Evolutionary conservation across 2,888 invertebrate species (phyloP).

Genomic region (Drosophila emarginata): DNA sequence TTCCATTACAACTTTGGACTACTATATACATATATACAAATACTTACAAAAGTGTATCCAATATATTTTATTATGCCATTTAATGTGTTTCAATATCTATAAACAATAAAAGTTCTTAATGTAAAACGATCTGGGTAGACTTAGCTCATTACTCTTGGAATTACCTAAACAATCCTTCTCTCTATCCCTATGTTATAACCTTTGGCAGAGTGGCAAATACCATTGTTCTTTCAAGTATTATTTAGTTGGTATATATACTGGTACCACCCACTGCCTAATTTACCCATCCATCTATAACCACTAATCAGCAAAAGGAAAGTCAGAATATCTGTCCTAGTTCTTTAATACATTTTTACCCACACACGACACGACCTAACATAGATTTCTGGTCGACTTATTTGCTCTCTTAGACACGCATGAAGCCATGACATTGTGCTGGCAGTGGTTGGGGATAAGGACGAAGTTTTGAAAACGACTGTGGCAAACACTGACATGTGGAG

Average conservation of each 20-base stretch:
- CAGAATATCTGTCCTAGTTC: conserved; percentile 19
- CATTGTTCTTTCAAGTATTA: too few species aligned
- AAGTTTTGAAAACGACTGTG: neutral
- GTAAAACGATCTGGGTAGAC: neutral
- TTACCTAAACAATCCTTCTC: too few species aligned
- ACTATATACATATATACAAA: conserved; percentile 33
- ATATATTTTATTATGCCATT: conserved; percentile 7
- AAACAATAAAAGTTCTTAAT: conserved; percentile 21
- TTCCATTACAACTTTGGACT: conserved; percentile 54
- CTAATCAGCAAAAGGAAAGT: conserved; percentile 38
- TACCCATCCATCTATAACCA: conserved; percentile 20
- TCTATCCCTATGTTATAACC: too few species aligned
- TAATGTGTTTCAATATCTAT: conserved; percentile 1
- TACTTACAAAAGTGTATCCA: conserved; percentile 34
- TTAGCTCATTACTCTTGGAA: too few species aligned
- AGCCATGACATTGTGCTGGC: conserved; percentile 46
- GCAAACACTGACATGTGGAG: conserved; percentile 29
- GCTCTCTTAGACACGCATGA: conserved; percentile 52
- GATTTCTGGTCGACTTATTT: conserved; percentile 51
- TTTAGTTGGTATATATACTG: too few species aligned
- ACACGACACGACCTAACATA: conserved; percentile 41
- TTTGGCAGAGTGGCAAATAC: too few species aligned
- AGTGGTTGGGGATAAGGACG: conserved; percentile 3
- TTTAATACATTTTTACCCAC: conserved; percentile 25
- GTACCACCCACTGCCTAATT: neutral